Conservation (phyloP, 2,113 vertebrate genomes). For the Esox niger region DNA sequence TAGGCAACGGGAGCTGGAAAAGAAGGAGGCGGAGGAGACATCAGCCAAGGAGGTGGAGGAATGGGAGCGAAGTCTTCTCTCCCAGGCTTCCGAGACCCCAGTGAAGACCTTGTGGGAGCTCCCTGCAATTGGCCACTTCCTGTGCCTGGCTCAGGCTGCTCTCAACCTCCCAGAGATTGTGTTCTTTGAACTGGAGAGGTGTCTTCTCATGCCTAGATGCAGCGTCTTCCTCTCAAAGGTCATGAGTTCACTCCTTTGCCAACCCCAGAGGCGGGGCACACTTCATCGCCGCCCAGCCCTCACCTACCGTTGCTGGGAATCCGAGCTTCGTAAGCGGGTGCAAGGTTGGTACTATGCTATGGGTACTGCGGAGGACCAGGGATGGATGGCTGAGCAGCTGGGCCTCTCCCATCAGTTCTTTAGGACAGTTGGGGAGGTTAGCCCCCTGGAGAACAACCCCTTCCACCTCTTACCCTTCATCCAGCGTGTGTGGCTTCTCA, state of each 20-base stretch:
- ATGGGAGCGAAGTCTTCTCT: constrained; percentile 88
- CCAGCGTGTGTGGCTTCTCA: constrained; percentile 93
- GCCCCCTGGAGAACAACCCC: constrained; percentile 84
- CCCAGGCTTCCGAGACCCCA: constrained; percentile 80
- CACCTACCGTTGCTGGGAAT: constrained; percentile 90
- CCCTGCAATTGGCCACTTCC: constrained; percentile 95
- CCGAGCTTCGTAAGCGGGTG: constrained; percentile 85
- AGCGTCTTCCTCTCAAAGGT: constrained; percentile 91
- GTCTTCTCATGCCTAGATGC: constrained; percentile 95
- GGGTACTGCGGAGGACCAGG: constrained; percentile 80
- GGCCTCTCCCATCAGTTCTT: constrained; percentile 93
- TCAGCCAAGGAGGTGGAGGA: constrained; percentile 93
- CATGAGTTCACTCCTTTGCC: constrained; percentile 93
- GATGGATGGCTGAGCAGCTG: constrained; percentile 82
- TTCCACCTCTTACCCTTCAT: constrained; percentile 90
- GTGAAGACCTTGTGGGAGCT: constrained; percentile 95
- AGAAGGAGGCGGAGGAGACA: constrained; percentile 92
- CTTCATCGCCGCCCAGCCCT: constrained; percentile 86
- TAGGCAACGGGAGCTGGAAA: constrained; percentile 92
- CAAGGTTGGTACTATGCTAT: constrained; percentile 86
- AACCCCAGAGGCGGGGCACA: constrained; percentile 82
- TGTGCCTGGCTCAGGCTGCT: constrained; percentile 93
- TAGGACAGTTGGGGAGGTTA: constrained; percentile 82
- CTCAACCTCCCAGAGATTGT: constrained; percentile 96
- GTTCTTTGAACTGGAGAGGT: constrained; percentile 95